Percentiles rank a stretch among this genome's conserved stretches.
These are phyloP conservation scores for Zaprionus africanus DNA, from an alignment of 1,140 invertebrate species.

Conservation along the genomic window DNA sequence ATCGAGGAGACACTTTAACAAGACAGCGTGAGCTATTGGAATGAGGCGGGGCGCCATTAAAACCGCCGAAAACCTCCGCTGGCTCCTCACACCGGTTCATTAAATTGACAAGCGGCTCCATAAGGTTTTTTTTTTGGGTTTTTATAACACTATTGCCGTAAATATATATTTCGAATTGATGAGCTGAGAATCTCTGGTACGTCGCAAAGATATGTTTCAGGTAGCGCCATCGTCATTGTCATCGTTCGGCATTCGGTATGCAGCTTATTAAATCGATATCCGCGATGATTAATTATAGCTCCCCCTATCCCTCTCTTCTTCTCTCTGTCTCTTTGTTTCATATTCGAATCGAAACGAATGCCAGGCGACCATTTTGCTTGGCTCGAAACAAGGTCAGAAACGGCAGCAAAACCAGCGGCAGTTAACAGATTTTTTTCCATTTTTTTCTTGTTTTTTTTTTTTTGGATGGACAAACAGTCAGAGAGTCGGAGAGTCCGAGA, in stretches of 20 bases:
- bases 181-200: conserved; percentile 24
- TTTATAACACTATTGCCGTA: conserved; percentile 40
- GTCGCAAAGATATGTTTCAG: conserved; percentile 17
- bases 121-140: conserved; percentile 29
- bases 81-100: conserved; percentile 66
- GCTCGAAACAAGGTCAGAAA: conserved; percentile 26
- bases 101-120: conserved; percentile 53
- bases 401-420: conserved; percentile 45
- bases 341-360: conserved; percentile 13
- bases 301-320: neutral
- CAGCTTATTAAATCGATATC: conserved; percentile 18
- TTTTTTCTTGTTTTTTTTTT: conserved; percentile 22
- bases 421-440: conserved; percentile 23
- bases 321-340: neutral
- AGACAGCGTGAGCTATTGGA: conserved; percentile 45
- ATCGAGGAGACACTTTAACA: conserved; percentile 47
- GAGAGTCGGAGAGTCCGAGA: neutral
- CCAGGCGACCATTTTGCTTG: conserved; percentile 28
- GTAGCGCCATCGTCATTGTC: conserved; percentile 27
- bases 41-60: conserved; percentile 45
- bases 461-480: conserved; percentile 2
- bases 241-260: neutral
- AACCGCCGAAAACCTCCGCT: conserved; percentile 28
- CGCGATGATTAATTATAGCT: conserved; percentile 22
- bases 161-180: conserved; percentile 39